A percentile compares a stretch with the other conserved stretches of the same genome.
These are phyloP conservation scores for Lamprotornis superbus DNA, from an alignment of 2,113 vertebrate genomes.

Conservation along the genomic window DNA sequence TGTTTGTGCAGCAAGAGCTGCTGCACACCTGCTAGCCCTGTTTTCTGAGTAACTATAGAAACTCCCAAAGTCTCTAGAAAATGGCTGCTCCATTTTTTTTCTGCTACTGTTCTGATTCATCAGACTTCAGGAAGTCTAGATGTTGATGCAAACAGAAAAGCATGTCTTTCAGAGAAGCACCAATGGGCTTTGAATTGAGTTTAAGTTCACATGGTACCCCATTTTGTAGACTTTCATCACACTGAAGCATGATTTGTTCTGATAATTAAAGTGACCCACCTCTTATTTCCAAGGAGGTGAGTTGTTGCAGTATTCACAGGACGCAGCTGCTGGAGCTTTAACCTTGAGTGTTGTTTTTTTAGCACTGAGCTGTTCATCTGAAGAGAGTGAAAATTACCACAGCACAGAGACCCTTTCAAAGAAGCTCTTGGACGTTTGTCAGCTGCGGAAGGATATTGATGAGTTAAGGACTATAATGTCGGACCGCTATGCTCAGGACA, in stretches of 20 bases:
- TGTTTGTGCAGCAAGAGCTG: not conserved
- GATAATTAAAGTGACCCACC: not conserved
- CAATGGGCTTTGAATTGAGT: not conserved
- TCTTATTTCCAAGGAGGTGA: not conserved
- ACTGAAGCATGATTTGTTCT: not conserved
- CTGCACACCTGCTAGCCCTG: not conserved
- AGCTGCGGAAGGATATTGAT: conserved; percentile 89
- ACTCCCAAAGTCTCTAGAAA: not conserved
- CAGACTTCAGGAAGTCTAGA: not conserved
- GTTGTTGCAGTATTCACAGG: not conserved
- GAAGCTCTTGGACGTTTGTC: conserved; percentile 83
- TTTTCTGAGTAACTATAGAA: not conserved
- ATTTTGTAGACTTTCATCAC: not conserved
- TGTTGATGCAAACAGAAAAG: not conserved
- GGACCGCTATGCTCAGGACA: conserved; percentile 87
- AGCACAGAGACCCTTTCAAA: conserved; percentile 79
- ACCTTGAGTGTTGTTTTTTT: conserved; percentile 32
- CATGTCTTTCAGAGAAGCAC: not conserved
- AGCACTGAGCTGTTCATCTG: conserved; percentile 83
- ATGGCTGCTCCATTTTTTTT: not conserved
- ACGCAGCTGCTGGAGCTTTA: not conserved
- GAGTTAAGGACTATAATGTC: conserved; percentile 88
- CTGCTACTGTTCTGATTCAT: not conserved
- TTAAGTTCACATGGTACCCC: not conserved
- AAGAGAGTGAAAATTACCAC: conserved; percentile 80